Evolutionary conservation across 1,140 invertebrate genomes (phyloP).

Genomic region (Drosophila simulans): DNA sequence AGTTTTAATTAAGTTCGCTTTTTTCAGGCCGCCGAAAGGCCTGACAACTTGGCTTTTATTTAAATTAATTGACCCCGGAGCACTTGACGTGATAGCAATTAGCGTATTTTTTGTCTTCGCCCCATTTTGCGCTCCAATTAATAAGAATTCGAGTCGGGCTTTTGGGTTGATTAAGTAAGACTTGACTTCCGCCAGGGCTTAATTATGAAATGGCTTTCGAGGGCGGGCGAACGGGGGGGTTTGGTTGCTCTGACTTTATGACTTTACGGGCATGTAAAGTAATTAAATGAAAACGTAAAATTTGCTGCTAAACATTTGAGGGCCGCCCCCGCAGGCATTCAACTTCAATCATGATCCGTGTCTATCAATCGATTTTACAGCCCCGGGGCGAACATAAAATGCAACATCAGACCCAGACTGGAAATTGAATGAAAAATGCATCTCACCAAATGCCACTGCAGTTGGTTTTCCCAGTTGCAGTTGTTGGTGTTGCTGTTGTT

Average conservation of each 20-base stretch:
- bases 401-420: constrained; percentile 22
- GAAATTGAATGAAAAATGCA: constrained; percentile 83
- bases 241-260: constrained; percentile 47
- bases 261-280: constrained; percentile 67
- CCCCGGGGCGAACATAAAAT: constrained; percentile 61
- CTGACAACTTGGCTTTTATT: constrained; percentile 72
- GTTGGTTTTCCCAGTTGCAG: constrained; percentile 39
- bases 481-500: constrained; percentile 7
- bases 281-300: constrained; percentile 73
- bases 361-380: constrained; percentile 81
- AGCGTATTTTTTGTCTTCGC: constrained; percentile 39
- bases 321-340: constrained; percentile 31
- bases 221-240: not conserved
- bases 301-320: constrained; percentile 68
- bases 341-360: constrained; percentile 74
- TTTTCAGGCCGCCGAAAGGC: constrained; percentile 40
- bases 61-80: constrained; percentile 78
- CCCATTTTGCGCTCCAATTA: constrained; percentile 61
- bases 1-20: constrained; percentile 61
- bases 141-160: constrained; percentile 43
- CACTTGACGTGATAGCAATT: constrained; percentile 76
- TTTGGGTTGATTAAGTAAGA: constrained; percentile 58
- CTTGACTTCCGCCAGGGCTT: constrained; percentile 49
- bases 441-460: constrained; percentile 57
- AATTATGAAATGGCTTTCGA: constrained; percentile 20